Evolutionary conservation across 2,797 vertebrate genomes (phyloP).

Genomic region (Danio tinwini): DNA sequence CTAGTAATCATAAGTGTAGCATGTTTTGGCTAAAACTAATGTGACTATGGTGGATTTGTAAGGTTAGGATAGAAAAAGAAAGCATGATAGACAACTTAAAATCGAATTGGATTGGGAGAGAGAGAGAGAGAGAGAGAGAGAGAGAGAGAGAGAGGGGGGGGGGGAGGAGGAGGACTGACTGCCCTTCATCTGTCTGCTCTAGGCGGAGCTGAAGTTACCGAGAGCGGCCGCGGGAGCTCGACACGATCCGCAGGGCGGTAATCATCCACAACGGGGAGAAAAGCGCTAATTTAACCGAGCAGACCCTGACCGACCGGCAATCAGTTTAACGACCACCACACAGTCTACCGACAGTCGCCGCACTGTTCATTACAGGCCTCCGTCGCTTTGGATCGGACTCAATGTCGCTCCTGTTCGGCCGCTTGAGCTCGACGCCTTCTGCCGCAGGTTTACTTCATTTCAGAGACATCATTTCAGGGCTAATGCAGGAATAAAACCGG

Average conservation of each 20-base stretch:
- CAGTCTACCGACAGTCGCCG: neutral
- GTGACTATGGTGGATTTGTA: neutral
- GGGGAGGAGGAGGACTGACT: conserved; percentile 6
- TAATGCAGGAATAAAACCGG: neutral
- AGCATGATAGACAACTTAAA: neutral
- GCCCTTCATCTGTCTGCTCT: conserved; percentile 53
- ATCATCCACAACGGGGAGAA: conserved; percentile 17
- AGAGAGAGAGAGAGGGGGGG: neutral
- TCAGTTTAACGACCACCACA: conserved; percentile 4
- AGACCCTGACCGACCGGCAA: neutral
- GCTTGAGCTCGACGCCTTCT: conserved; percentile 18
- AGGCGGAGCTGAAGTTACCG: conserved; percentile 57
- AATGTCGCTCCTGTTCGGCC: conserved; percentile 17
- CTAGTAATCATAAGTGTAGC: neutral
- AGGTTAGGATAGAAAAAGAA: neutral
- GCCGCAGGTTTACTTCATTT: conserved; percentile 2
- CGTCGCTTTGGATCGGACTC: conserved; percentile 9
- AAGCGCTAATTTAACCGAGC: conserved; percentile 16
- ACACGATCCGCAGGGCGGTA: conserved; percentile 6
- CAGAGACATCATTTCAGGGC: neutral
- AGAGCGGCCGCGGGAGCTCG: conserved; percentile 34
- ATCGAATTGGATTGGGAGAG: neutral
- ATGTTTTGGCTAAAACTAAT: neutral
- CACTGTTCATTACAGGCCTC: conserved; percentile 28
- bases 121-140: neutral